Conservation (phyloP, 2,888 invertebrate species). For the Neoitamus cyanurus region DNA sequence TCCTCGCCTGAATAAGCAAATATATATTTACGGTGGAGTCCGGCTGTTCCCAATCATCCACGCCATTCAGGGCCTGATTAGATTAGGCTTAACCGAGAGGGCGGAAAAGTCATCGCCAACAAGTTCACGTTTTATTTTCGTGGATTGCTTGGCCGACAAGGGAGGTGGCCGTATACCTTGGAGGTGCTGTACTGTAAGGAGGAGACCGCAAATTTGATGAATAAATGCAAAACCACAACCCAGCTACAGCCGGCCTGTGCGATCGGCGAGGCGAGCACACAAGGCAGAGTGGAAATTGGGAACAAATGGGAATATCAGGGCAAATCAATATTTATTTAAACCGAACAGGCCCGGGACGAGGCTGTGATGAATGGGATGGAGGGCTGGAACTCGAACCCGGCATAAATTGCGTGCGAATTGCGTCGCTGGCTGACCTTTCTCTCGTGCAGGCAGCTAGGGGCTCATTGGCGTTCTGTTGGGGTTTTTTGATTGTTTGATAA, state of each 20-base stretch:
- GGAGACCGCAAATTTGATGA: neutral
- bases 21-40: neutral
- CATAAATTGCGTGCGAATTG: neutral
- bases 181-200: neutral
- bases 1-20: neutral
- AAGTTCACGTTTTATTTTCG: neutral
- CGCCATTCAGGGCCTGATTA: neutral
- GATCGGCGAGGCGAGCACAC: neutral
- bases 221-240: slow-evolving; percentile 1
- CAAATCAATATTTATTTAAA: slow-evolving; percentile 5
- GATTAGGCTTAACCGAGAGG: neutral
- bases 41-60: neutral
- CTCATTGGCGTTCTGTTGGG: neutral
- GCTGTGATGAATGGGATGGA: neutral
- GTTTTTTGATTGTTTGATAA: neutral
- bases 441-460: neutral
- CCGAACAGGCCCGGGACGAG: neutral
- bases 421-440: neutral
- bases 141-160: neutral
- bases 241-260: neutral
- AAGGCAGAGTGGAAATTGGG: neutral
- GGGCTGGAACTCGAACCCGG: neutral
- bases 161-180: neutral
- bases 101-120: neutral
- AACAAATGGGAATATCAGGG: neutral